Conservation (phyloP, 2,113 vertebrate species). For the Telmatochromis sp. region DNA sequence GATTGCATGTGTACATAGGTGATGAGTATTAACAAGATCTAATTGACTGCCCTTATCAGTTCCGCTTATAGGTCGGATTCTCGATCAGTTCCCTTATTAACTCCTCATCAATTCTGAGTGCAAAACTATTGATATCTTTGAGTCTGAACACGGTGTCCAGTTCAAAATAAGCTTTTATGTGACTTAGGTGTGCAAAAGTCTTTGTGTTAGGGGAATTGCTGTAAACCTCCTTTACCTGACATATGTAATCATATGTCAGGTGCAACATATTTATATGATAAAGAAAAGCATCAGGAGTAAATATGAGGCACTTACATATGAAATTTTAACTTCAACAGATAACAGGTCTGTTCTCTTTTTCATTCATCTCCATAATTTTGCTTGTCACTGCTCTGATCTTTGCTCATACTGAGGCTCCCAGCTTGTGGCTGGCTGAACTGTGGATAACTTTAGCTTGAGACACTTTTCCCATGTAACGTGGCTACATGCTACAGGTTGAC, state of each 20-base stretch:
- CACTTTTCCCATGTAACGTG: not conserved
- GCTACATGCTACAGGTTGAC: not conserved
- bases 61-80: not conserved
- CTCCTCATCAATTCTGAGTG: not conserved
- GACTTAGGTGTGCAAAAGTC: not conserved
- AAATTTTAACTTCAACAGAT: not conserved
- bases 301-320: not conserved
- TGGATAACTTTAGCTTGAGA: not conserved
- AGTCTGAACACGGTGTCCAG: not conserved
- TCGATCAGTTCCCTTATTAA: not conserved
- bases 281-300: not conserved
- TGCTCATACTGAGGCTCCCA: rapidly evolving
- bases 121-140: not conserved
- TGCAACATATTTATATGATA: not conserved
- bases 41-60: not conserved
- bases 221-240: not conserved
- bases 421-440: rapidly evolving
- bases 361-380: not conserved
- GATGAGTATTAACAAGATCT: not conserved
- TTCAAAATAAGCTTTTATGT: not conserved
- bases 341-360: rapidly evolving
- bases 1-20: not conserved
- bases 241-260: not conserved
- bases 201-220: not conserved
- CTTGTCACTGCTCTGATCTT: not conserved